These are phyloP conservation scores for Elegia similella DNA, from an alignment of 2,888 invertebrate genomes.

Conservation along the genomic window DNA sequence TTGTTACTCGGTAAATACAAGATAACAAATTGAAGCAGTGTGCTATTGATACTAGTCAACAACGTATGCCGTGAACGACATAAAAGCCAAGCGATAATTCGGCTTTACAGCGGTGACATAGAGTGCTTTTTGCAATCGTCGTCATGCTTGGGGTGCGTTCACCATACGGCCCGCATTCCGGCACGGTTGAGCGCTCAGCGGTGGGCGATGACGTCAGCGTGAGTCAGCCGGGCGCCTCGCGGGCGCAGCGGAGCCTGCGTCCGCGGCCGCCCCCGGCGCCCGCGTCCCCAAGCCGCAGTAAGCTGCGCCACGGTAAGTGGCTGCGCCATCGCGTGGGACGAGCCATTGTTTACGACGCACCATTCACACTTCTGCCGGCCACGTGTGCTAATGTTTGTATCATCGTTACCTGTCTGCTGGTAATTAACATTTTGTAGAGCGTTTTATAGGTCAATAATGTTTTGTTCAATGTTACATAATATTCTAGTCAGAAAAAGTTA, in stretches of 20 bases:
- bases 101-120: not conserved
- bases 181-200: constrained; percentile 5
- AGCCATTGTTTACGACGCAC: constrained; percentile 12
- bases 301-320: constrained; percentile 1
- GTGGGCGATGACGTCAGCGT: constrained; percentile 5
- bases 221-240: not conserved
- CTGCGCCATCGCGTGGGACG: constrained; percentile 12
- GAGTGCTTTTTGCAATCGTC: not conserved
- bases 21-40: constrained; percentile 11
- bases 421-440: not conserved
- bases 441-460: too few relatives aligned
- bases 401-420: not conserved
- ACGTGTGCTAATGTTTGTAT: constrained; percentile 9
- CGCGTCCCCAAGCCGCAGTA: not conserved
- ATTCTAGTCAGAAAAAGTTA: too few relatives aligned
- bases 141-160: not conserved
- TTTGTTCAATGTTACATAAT: too few relatives aligned
- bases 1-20: constrained; percentile 12
- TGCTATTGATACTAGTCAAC: constrained; percentile 13
- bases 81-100: not conserved
- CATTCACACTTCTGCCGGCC: constrained; percentile 11
- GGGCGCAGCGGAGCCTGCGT: not conserved
- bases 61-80: not conserved
- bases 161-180: constrained; percentile 2
- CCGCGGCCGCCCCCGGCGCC: not conserved